Evolutionary conservation across 2,113 vertebrate species (phyloP).

Genomic region (Podarcis muralis): DNA sequence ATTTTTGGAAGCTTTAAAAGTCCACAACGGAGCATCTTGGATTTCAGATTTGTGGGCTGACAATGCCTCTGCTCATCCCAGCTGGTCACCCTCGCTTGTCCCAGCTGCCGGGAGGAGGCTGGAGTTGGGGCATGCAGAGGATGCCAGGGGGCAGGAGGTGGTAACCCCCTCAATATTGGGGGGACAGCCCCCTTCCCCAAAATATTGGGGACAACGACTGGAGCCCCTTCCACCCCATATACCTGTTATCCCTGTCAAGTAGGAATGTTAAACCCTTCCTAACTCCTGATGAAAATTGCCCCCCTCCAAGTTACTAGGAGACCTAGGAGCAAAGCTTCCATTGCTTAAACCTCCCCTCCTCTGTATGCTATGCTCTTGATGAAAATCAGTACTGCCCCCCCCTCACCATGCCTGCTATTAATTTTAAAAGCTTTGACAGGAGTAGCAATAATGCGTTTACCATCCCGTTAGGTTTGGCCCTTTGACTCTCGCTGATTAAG

Average conservation of each 20-base stretch:
- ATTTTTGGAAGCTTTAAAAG: slow-evolving; percentile 71
- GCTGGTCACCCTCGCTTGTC: too few relatives aligned
- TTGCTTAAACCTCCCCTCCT: not conserved
- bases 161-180: too few relatives aligned
- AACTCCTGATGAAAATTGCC: not conserved
- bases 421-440: not conserved
- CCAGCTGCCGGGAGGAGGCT: too few relatives aligned
- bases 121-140: too few relatives aligned
- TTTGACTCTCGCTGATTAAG: not conserved
- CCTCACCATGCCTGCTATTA: not conserved
- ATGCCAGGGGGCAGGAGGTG: too few relatives aligned
- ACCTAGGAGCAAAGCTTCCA: not conserved
- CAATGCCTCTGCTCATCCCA: slow-evolving; percentile 44
- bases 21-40: slow-evolving; percentile 27
- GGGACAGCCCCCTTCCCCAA: too few relatives aligned
- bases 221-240: too few relatives aligned
- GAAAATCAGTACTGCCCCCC: not conserved
- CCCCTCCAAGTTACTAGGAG: not conserved
- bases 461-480: not conserved
- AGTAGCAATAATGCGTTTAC: not conserved
- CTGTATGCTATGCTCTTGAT: not conserved
- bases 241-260: not conserved
- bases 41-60: slow-evolving; percentile 42
- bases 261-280: not conserved
- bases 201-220: too few relatives aligned